Evolutionary conservation across 2,888 invertebrate species (phyloP).

Genomic region (Empis stercorea): DNA sequence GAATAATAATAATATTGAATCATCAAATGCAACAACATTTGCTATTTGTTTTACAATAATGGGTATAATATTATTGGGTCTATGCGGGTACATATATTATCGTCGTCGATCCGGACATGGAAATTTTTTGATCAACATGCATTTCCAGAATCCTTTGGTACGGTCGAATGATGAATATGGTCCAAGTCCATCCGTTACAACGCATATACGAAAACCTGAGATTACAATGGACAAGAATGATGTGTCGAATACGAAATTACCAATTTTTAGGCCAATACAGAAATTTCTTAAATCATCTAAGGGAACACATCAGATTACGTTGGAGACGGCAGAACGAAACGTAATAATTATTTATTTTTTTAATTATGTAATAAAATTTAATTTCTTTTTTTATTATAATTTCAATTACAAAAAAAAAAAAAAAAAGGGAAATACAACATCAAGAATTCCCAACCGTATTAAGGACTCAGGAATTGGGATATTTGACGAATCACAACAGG

Average conservation of each 20-base stretch:
- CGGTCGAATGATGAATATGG: constrained; percentile 8
- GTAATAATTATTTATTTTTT: too few relatives aligned
- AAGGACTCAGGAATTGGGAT: constrained; percentile 7
- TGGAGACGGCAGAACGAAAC: constrained; percentile 2
- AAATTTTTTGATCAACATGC: constrained; percentile 34
- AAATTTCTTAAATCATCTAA: constrained; percentile 13
- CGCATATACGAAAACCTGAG: neutral
- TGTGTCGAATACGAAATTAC: neutral
- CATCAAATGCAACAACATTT: constrained; percentile 7
- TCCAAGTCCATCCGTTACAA: constrained; percentile 13
- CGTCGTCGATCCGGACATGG: constrained; percentile 38
- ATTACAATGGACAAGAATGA: neutral
- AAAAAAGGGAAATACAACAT: too few relatives aligned
- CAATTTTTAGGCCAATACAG: constrained; percentile 17
- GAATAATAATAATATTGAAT: neutral
- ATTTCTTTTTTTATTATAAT: too few relatives aligned
- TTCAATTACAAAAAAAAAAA: too few relatives aligned
- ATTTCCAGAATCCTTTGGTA: constrained; percentile 35
- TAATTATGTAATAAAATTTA: too few relatives aligned
- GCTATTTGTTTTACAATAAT: constrained; percentile 13
- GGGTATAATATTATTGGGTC: constrained; percentile 13
- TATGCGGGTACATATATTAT: constrained; percentile 26
- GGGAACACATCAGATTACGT: constrained; percentile 3
- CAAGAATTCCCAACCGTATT: too few relatives aligned
- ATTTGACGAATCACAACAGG: constrained; percentile 17